Evolutionary conservation across 1,140 invertebrate species (phyloP), one percentile per base, ranked within the genome.

Genomic region (Ganaspis sp.): DNA sequence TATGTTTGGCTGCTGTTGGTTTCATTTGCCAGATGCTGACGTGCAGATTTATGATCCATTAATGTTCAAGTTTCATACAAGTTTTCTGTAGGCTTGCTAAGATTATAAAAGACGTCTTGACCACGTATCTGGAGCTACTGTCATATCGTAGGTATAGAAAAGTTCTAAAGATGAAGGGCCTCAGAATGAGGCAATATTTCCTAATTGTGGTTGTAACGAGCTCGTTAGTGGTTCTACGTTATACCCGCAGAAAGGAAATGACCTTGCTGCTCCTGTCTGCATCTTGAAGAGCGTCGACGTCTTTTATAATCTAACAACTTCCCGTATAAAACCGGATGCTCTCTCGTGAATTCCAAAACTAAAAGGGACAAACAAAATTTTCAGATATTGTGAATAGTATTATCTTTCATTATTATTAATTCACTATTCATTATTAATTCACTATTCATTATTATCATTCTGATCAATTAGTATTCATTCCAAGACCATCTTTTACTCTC

Each of bases 191-290:
- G 42, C 70, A 37, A 73, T 72, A 73, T 77, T 81, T 81, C 76
- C 72, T 82, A 82, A 82, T 80, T 76, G 75, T 23, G 78, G 75
- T 53, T 37, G 69, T 81, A 85, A 82, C 77, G 74, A 85, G 79
- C 81, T 84, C 81, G 79, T 85, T 85, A 83, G 77, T 73, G 26
- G 15, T 23, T 58, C 19, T 23, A 1, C 29, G 72, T 45, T 74
- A 73, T 74, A n/a, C n/a, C 49, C 76, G 21, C 19, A 21, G 54
- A 73, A 45, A 80, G 73, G 71, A 83, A 79, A 74, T 78, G 73
- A 77, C 76, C 74, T 73, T 77, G 54, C 53, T 76, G 15, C 34
- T 17, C 70, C 38, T 49, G 45, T 49, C 45, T 17, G 19, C 15
- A 23, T 34, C 58, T 26, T 19, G 58, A 34, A 69, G 58, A 69